phyloP scores from a whole-genome alignment of 2,113 vertebrate species.

The Neoarius graeffei region DNA sequence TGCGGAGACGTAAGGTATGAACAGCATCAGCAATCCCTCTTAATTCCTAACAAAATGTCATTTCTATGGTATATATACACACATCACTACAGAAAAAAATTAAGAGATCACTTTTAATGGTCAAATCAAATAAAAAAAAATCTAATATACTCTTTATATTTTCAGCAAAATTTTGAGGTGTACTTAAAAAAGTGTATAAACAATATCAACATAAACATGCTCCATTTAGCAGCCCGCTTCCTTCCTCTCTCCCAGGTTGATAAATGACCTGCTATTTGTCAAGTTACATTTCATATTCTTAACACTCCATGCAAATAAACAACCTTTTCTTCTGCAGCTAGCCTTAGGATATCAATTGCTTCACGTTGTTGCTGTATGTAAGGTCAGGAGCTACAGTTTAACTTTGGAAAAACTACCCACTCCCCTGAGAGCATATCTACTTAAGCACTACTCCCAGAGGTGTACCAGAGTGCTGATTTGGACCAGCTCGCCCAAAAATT shows the following conservation, averaged over 20 bases:
- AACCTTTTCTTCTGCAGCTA: constrained; percentile 42
- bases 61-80: neutral
- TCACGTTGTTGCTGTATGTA: constrained; percentile 29
- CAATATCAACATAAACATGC: constrained; percentile 36
- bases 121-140: too few relatives aligned
- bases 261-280: constrained; percentile 59
- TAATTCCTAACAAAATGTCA: neutral
- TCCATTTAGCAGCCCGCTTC: constrained; percentile 47
- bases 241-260: constrained; percentile 48
- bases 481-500: neutral
- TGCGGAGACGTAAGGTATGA: constrained; percentile 23
- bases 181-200: constrained; percentile 30
- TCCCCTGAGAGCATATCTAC: constrained; percentile 34
- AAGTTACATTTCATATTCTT: constrained; percentile 48
- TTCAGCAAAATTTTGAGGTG: neutral
- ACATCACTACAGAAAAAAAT: neutral
- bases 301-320: constrained; percentile 59
- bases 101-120: neutral
- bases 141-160: neutral
- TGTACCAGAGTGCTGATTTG: constrained; percentile 4
- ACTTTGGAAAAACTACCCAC: constrained; percentile 35
- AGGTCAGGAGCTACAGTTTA: constrained; percentile 45
- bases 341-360: constrained; percentile 44
- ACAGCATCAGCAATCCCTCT: neutral
- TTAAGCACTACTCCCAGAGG: constrained; percentile 27